phyloP scores from a whole-genome alignment of 1,140 invertebrate genomes.

The Lepidostoma basale region DNA sequence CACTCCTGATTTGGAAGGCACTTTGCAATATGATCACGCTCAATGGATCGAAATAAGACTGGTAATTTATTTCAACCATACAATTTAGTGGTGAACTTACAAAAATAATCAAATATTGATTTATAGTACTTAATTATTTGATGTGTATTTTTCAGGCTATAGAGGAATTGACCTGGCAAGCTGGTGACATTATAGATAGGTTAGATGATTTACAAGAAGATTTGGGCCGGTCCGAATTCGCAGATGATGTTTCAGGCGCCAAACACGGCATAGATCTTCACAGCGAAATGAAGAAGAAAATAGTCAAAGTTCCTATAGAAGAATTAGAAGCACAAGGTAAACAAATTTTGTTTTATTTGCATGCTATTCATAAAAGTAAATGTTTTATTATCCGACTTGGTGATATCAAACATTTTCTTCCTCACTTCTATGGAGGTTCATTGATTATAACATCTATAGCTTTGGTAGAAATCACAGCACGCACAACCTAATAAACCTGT shows the following conservation, averaged over 20 bases:
- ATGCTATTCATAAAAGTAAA: too few relatives aligned
- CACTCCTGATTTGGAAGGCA: conserved; percentile 92
- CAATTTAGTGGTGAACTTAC: neutral
- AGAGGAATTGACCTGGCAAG: conserved; percentile 95
- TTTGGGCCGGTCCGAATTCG: conserved; percentile 87
- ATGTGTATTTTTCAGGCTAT: conserved; percentile 65
- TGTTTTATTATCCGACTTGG: too few relatives aligned
- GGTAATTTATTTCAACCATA: conserved; percentile 49
- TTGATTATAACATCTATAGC: too few relatives aligned
- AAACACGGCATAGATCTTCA: conserved; percentile 91
- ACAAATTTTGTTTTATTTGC: too few relatives aligned
- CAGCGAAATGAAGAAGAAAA: conserved; percentile 92
- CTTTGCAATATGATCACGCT: conserved; percentile 91
- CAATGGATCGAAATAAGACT: conserved; percentile 95
- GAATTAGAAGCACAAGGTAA: conserved; percentile 80
- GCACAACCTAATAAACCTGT: too few relatives aligned
- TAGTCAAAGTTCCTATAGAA: conserved; percentile 91
- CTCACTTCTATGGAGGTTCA: too few relatives aligned
- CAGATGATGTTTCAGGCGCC: conserved; percentile 88
- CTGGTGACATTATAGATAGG: conserved; percentile 87
- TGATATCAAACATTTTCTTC: too few relatives aligned
- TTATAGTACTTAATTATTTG: conserved; percentile 1
- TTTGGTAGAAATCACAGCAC: too few relatives aligned
- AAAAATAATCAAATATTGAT: neutral
- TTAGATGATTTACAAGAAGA: conserved; percentile 92